phyloP scores from a whole-genome alignment of 1,140 invertebrate genomes.

The Drosophila orosa region DNA sequence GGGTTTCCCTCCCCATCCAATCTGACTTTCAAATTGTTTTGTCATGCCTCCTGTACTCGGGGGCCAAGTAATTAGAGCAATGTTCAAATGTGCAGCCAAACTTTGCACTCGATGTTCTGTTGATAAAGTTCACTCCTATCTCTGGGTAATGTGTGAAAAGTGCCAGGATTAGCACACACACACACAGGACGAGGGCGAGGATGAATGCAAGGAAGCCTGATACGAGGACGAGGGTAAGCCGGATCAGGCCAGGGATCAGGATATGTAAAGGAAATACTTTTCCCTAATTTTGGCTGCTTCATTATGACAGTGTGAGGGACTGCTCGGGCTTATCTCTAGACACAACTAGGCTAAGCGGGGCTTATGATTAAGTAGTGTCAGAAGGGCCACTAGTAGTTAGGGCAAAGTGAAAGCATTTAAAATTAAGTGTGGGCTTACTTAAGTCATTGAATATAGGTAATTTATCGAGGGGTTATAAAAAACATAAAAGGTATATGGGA shows the following conservation, averaged over 20 bases:
- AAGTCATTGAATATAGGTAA: not conserved
- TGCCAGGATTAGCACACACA: slow-evolving; percentile 34
- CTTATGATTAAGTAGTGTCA: not conserved
- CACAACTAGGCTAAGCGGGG: slow-evolving; percentile 7
- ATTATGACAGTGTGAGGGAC: not conserved
- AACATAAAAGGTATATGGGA: not conserved
- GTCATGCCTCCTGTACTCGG: slow-evolving; percentile 21
- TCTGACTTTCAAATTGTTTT: slow-evolving; percentile 52
- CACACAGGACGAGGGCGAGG: not conserved
- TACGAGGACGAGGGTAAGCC: slow-evolving; percentile 24
- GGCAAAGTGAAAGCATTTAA: not conserved
- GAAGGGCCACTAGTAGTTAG: not conserved
- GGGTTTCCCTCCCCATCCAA: not conserved
- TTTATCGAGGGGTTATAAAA: not conserved
- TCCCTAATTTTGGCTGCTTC: slow-evolving; percentile 13
- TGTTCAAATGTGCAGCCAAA: slow-evolving; percentile 60
- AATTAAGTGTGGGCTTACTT: not conserved
- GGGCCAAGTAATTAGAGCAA: slow-evolving; percentile 51
- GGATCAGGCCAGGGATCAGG: slow-evolving; percentile 30
- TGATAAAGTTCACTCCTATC: slow-evolving; percentile 34
- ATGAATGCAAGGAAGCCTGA: slow-evolving; percentile 11
- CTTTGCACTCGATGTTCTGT: slow-evolving; percentile 28
- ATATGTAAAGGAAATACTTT: slow-evolving; percentile 16
- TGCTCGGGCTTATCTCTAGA: not conserved
- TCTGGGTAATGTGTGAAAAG: slow-evolving; percentile 49